These are phyloP conservation scores for Marisa cornuarietis DNA, from an alignment of 1,140 invertebrate species.

Conservation along the genomic window DNA sequence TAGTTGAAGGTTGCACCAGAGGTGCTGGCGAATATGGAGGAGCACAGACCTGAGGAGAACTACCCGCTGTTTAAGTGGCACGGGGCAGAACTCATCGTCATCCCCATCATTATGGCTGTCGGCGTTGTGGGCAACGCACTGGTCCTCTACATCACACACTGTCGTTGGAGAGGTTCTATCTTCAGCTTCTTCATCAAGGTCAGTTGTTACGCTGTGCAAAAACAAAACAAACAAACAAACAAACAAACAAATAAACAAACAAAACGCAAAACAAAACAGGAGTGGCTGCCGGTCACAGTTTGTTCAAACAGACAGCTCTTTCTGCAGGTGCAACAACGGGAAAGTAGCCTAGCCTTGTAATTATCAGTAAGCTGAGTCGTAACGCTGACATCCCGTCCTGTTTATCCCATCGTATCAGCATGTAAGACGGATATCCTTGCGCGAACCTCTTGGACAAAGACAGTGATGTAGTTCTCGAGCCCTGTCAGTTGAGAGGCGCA, in stretches of 20 bases:
- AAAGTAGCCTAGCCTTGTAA: too few species aligned
- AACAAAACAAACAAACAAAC: background rate
- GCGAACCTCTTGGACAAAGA: too few species aligned
- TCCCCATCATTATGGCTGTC: slow-evolving; percentile 30
- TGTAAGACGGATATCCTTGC: too few species aligned
- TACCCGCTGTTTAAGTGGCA: slow-evolving; percentile 30
- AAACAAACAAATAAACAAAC: background rate
- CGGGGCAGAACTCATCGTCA: slow-evolving; percentile 33
- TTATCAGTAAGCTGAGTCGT: too few species aligned
- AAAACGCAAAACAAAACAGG: background rate
- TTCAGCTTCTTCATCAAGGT: slow-evolving; percentile 36
- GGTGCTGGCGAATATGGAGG: too few species aligned
- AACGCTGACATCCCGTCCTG: too few species aligned
- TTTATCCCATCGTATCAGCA: too few species aligned
- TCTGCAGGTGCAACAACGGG: too few species aligned
- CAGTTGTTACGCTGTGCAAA: background rate
- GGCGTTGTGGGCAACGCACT: slow-evolving; percentile 37
- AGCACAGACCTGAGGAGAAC: too few species aligned
- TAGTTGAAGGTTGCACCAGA: too few species aligned
- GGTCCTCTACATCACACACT: slow-evolving; percentile 43
- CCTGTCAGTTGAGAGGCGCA: too few species aligned
- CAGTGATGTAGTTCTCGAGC: too few species aligned
- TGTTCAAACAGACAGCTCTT: background rate
- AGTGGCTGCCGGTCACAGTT: background rate
- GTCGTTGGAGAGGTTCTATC: slow-evolving; percentile 30